Percentiles rank a stretch among this genome's conserved stretches.
Evolutionary conservation across 1,140 invertebrate genomes (phyloP).

Genomic region (Zaprionus capensis): DNA sequence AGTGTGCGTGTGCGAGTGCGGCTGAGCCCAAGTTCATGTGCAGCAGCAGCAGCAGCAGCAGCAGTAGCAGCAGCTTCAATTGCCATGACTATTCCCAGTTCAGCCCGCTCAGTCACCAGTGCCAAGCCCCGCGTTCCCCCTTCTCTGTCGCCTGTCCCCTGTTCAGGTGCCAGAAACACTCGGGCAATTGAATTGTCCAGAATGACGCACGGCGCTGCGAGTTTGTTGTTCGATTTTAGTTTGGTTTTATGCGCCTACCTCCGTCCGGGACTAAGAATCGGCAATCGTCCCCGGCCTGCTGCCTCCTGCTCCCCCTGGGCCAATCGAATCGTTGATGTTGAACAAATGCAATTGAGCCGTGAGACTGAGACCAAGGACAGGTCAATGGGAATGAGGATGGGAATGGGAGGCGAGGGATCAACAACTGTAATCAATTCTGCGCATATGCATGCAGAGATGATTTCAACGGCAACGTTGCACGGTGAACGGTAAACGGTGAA

Average conservation of each 20-base stretch:
- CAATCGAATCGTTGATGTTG: constrained; percentile 46
- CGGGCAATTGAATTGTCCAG: constrained; percentile 49
- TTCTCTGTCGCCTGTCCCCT: neutral
- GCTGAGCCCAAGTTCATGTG: constrained; percentile 4
- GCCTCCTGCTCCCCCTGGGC: neutral
- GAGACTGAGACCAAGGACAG: constrained; percentile 7
- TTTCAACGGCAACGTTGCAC: constrained; percentile 9
- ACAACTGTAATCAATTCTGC: constrained; percentile 46
- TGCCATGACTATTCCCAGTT: constrained; percentile 15
- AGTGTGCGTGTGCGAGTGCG: neutral
- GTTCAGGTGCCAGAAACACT: constrained; percentile 29
- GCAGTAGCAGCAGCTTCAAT: constrained; percentile 9
- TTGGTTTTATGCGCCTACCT: constrained; percentile 33
- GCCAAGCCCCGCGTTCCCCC: neutral
- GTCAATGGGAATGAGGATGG: neutral
- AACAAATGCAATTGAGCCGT: constrained; percentile 53
- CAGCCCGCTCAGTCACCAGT: neutral
- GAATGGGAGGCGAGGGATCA: neutral
- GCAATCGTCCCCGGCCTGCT: neutral
- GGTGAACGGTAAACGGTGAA: neutral
- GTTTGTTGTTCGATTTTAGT: constrained; percentile 51
- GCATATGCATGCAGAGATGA: constrained; percentile 39
- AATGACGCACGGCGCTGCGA: constrained; percentile 33
- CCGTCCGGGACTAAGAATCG: neutral
- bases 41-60: too few species aligned